Percentiles rank a stretch among this genome's conserved stretches.
phyloP scores from a whole-genome alignment of 2,113 vertebrate genomes.

The Paramormyrops kingsleyae region DNA sequence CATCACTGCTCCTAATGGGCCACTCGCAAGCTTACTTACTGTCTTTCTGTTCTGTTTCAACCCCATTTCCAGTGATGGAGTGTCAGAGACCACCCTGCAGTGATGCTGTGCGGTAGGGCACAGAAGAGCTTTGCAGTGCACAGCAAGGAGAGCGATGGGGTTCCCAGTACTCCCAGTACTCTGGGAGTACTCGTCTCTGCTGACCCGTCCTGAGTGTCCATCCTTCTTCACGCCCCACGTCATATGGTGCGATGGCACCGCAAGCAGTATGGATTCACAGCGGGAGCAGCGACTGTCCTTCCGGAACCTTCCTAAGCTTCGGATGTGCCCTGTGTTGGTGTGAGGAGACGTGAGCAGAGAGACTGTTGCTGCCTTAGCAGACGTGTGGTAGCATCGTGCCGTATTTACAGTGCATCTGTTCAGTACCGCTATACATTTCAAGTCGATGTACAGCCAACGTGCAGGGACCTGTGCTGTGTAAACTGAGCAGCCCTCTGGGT shows the following conservation, averaged over 20 bases:
- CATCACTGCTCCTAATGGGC: background rate
- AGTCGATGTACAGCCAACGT: background rate
- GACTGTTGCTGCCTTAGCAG: background rate
- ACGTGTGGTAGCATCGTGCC: background rate
- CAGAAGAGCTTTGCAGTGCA: constrained; percentile 51
- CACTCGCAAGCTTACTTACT: background rate
- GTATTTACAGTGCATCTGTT: background rate
- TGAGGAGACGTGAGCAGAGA: background rate
- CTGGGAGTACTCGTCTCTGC: background rate
- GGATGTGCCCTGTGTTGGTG: too few relatives aligned
- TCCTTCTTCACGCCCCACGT: background rate
- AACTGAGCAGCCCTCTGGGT: background rate
- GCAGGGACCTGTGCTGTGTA: background rate
- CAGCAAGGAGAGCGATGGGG: constrained; percentile 49
- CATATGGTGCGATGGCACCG: background rate
- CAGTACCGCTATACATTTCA: background rate
- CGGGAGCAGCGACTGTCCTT: constrained; percentile 42
- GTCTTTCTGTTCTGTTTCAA: background rate
- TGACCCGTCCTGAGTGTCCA: background rate
- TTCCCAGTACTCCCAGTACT: background rate
- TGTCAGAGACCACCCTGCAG: constrained; percentile 46
- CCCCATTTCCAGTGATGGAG: constrained; percentile 42
- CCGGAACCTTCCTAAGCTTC: constrained; percentile 22
- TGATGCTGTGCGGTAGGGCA: constrained; percentile 53
- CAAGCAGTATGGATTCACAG: constrained; percentile 29